Evolutionary conservation across 1,140 invertebrate genomes (phyloP).

Genomic region (Globodera ellingtonae): DNA sequence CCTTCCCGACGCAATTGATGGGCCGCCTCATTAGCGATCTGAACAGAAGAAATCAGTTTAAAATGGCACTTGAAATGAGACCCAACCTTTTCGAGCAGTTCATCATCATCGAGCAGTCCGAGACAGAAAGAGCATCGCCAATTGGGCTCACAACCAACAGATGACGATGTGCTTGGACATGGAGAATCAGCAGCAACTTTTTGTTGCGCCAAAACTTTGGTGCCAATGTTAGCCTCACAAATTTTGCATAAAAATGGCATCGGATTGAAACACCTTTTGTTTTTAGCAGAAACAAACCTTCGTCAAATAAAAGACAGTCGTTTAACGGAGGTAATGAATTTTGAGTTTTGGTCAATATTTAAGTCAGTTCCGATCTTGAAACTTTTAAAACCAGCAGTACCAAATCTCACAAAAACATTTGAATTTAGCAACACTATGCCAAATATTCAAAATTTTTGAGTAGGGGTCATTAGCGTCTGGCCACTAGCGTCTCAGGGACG

Average conservation of each 20-base stretch:
- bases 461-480: no score
- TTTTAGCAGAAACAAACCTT: background rate
- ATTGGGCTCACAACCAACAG: background rate
- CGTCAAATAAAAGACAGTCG: background rate
- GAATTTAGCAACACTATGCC: no score
- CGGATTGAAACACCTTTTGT: background rate
- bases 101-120: conserved; percentile 36
- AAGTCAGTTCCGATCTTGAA: no score
- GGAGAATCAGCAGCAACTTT: background rate
- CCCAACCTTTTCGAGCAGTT: conserved; percentile 12
- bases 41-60: background rate
- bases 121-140: conserved; percentile 32
- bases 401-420: no score
- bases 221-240: background rate
- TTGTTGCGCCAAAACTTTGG: background rate
- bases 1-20: conserved; percentile 35
- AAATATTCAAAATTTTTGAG: no score
- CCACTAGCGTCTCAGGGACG: no score
- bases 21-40: conserved; percentile 29
- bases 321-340: no score
- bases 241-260: background rate
- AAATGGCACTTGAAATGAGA: background rate
- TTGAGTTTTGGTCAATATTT: no score
- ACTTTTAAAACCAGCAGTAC: no score
- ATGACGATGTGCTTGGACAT: no score